Evolutionary conservation across 2,797 vertebrate genomes (phyloP).

Genomic region (Meriones psammophilus): DNA sequence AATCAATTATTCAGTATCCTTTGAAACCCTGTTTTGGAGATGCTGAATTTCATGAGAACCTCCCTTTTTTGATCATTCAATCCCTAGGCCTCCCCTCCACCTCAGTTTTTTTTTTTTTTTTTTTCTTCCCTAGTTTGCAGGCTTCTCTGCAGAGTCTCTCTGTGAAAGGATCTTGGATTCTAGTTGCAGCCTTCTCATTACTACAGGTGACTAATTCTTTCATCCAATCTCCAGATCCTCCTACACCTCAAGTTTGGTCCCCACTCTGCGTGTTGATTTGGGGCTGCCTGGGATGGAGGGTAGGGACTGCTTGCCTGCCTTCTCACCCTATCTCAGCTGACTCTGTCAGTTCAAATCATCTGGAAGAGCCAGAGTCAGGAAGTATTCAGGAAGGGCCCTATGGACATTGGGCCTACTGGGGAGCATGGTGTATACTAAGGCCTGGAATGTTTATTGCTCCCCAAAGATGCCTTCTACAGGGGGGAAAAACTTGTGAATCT

Average conservation of each 20-base stretch:
- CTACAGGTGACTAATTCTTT: conserved; percentile 91
- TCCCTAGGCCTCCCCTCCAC: not conserved
- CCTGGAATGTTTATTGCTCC: conserved; percentile 79
- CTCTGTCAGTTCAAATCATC: conserved; percentile 64
- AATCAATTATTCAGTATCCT: conserved; percentile 57
- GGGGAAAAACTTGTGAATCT: conserved; percentile 98
- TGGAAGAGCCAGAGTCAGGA: conserved; percentile 67
- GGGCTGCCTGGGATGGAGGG: not conserved
- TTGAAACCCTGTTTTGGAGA: conserved; percentile 51
- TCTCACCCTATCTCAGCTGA: conserved; percentile 9
- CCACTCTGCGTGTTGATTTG: conserved; percentile 41
- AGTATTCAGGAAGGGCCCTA: conserved; percentile 48
- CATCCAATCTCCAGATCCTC: conserved; percentile 20
- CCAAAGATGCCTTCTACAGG: conserved; percentile 97
- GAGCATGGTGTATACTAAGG: conserved; percentile 64
- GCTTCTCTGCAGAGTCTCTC: conserved; percentile 97
- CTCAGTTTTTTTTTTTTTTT: conserved; percentile 62
- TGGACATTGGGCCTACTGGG: conserved; percentile 51
- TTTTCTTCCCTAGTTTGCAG: conserved; percentile 93
- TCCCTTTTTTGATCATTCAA: conserved; percentile 40
- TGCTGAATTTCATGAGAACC: conserved; percentile 41
- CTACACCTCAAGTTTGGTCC: conserved; percentile 1
- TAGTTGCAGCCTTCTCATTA: conserved; percentile 94
- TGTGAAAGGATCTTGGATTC: conserved; percentile 97
- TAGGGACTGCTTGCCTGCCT: conserved; percentile 20